Percentiles rank a stretch among this genome's conserved stretches.
Evolutionary conservation across 1,140 invertebrate species (phyloP).

Genomic region (Penaeus indicus): DNA sequence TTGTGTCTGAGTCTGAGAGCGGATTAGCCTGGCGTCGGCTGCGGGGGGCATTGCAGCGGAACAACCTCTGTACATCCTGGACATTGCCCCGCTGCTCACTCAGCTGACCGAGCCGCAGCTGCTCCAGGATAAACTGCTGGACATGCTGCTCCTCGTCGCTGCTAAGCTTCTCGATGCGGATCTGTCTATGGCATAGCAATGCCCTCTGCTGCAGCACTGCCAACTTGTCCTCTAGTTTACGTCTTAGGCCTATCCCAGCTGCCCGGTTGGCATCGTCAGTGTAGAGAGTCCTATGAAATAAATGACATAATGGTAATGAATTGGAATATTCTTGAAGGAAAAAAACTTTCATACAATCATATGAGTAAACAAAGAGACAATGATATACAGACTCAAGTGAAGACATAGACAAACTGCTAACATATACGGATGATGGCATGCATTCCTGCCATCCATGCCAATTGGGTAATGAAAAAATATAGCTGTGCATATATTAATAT

Average conservation of each 20-base stretch:
- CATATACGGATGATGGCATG: too few relatives aligned
- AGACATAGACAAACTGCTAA: too few relatives aligned
- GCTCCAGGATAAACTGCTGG: constrained; percentile 53
- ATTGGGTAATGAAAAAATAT: too few relatives aligned
- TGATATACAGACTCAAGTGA: too few relatives aligned
- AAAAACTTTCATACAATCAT: too few relatives aligned
- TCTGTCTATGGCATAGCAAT: constrained; percentile 22
- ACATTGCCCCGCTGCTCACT: constrained; percentile 53
- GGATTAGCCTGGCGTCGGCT: not conserved
- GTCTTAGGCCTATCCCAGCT: constrained; percentile 37
- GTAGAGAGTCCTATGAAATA: constrained; percentile 56
- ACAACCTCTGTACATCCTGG: constrained; percentile 33
- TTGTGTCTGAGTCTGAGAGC: constrained; percentile 24
- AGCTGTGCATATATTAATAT: too few relatives aligned
- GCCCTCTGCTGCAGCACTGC: constrained; percentile 48
- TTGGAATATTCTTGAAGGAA: too few relatives aligned
- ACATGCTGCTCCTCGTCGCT: constrained; percentile 52
- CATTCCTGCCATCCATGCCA: too few relatives aligned
- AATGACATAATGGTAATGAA: not conserved
- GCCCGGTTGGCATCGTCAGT: constrained; percentile 32
- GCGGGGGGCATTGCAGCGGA: constrained; percentile 19
- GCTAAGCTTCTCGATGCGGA: constrained; percentile 57
- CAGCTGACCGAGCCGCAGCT: constrained; percentile 49
- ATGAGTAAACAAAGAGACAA: too few relatives aligned
- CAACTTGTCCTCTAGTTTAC: constrained; percentile 52